Evolutionary conservation across 2,113 vertebrate species (phyloP).

Genomic region (Donacobius atricapilla): DNA sequence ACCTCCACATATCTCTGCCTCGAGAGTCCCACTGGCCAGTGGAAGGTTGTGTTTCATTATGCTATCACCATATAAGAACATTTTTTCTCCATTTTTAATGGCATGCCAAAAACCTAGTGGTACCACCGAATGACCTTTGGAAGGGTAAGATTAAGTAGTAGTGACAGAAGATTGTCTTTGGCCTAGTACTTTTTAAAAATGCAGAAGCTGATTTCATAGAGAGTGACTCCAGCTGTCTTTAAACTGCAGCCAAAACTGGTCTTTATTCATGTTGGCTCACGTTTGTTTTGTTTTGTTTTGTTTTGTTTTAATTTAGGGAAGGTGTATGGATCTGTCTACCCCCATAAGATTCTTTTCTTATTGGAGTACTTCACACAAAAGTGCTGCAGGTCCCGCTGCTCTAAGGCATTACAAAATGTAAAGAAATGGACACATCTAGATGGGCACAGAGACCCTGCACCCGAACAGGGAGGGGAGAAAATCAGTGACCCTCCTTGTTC

Average conservation of each 20-base stretch:
- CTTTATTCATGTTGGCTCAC: neutral
- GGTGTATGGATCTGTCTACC: neutral
- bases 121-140: conserved; percentile 23
- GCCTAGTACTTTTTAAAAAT: conserved; percentile 19
- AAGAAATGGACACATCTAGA: neutral
- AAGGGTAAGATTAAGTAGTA: conserved; percentile 44
- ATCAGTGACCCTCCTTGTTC: neutral
- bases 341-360: neutral
- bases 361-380: neutral
- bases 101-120: neutral
- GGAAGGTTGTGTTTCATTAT: conserved; percentile 54
- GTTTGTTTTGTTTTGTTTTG: neutral
- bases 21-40: conserved; percentile 46
- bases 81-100: conserved; percentile 29
- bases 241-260: neutral
- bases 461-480: neutral
- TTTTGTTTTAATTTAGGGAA: neutral
- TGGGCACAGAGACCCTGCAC: neutral
- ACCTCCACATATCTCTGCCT: conserved; percentile 59
- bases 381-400: neutral
- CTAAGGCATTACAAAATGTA: neutral
- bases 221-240: neutral
- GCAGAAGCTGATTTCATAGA: conserved; percentile 9
- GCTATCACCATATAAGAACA: conserved; percentile 51
- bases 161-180: conserved; percentile 42